These are phyloP conservation scores for Manis crassicaudata DNA, from an alignment of 2,797 vertebrate genomes.

Conservation along the genomic window DNA sequence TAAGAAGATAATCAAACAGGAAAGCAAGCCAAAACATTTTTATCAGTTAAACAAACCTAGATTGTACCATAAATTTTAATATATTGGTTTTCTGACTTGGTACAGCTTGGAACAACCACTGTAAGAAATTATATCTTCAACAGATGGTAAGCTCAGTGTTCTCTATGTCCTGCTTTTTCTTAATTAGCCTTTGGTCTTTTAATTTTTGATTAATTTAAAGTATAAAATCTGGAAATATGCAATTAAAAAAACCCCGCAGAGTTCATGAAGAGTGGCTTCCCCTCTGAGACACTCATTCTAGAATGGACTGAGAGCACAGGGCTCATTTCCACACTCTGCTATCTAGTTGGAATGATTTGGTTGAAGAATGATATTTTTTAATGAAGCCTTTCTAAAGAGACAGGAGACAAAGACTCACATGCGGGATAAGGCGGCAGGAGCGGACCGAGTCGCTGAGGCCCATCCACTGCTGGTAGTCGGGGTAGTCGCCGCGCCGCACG, in stretches of 20 bases:
- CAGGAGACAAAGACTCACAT: neutral
- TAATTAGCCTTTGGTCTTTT: neutral
- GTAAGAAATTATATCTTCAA: neutral
- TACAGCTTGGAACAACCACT: neutral
- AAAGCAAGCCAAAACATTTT: conserved; percentile 13
- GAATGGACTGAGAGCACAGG: neutral
- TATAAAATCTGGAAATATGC: neutral
- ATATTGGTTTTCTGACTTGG: neutral
- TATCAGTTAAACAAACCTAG: neutral
- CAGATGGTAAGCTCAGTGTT: neutral
- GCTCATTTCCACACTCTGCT: neutral
- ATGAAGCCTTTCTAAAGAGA: neutral
- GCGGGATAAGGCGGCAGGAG: conserved; percentile 74
- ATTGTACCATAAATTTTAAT: neutral
- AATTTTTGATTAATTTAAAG: neutral
- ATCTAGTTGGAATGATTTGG: neutral
- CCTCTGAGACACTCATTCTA: neutral
- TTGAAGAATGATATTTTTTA: neutral
- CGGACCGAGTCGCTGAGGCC: conserved; percentile 49
- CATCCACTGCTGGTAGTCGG: conserved; percentile 74
- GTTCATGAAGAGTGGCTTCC: neutral
- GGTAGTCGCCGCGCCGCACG: conserved; percentile 63
- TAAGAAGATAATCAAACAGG: neutral
- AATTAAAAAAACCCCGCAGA: neutral
- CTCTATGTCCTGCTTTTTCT: neutral